Base-by-base conservation (phyloP, 2,888 invertebrate genomes). In the Cantharis rustica region DNA sequence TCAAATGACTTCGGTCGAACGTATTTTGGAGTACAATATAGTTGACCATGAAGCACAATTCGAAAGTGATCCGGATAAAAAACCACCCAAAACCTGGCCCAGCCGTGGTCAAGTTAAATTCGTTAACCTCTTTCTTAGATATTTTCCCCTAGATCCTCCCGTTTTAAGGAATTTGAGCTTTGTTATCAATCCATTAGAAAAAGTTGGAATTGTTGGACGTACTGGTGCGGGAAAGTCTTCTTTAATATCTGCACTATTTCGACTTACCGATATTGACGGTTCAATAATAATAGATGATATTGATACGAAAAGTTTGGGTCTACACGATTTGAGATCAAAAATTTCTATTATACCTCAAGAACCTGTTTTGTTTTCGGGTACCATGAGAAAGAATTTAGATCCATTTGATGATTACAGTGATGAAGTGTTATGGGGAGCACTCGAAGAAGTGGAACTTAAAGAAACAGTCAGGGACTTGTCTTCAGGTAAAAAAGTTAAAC, bases 1-100 rank as follows among this genome's bases (percentile, higher is more conserved):
- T 85, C 94, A 94, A 81, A 95, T 96, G 95, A 96, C 95, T 3
- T 94, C 95, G 5, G 97, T 98, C 0, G 98, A 98, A 88, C 91
- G 97, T 86, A 91, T 95, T 1, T 80, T 86, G 9, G 87, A 88
- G 77, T 87, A 87, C 73, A 86, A 82, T 23, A 85, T 86, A 80
- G 76, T 83, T 4, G 86, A 96, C 95, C 23, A 92, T 91, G 79
- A 92, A 92, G 89, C 94, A 93, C 75, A 73, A 4, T 64, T 83
- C 0, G 91, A 93, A 77, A 93, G 93, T 3, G 86, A 89, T 16
- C 90, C 1, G 90, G 90, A 61, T 93, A 92, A 84, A 92, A 92
- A 84, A 94, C 95, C 94, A 0, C 95, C 92, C 13, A 89, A 90
- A 16, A 89, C 91, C 0, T 96, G 96, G 96, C 96, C 96, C 0